Conservation (phyloP, 1,140 invertebrate species). For the Thalassaphorura encarpata region DNA sequence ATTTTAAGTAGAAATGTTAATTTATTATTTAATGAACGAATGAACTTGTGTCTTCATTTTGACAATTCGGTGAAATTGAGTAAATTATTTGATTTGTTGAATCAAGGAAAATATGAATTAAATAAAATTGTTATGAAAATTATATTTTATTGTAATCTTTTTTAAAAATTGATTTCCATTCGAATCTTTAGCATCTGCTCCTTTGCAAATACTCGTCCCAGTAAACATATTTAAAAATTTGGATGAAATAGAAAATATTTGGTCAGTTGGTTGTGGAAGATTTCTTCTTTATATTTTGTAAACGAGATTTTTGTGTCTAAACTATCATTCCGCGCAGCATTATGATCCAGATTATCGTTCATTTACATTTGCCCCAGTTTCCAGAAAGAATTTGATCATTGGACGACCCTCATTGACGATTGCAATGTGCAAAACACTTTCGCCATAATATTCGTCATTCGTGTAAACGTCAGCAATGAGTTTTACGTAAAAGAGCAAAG, state of each 20-base stretch:
- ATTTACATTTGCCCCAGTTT: slow-evolving; percentile 80
- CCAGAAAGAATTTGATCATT: slow-evolving; percentile 91
- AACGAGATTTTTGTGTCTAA: no score
- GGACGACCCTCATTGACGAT: slow-evolving; percentile 97
- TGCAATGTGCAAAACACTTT: slow-evolving; percentile 87
- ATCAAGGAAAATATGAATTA: no score
- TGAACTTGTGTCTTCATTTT: no score
- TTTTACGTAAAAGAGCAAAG: slow-evolving; percentile 84
- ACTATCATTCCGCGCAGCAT: slow-evolving; percentile 97
- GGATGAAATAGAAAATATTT: slow-evolving; percentile 96
- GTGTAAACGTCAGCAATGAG: slow-evolving; percentile 94
- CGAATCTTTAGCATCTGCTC: slow-evolving; percentile 87
- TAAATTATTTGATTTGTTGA: no score
- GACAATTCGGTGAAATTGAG: no score
- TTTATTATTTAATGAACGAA: no score
- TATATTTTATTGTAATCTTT: slow-evolving; percentile 95
- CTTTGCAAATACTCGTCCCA: slow-evolving; percentile 96
- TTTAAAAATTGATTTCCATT: slow-evolving; percentile 97
- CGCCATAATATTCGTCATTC: slow-evolving; percentile 92
- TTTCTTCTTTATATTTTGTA: no score
- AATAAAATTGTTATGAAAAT: no score
- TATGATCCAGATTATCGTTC: slow-evolving; percentile 86
- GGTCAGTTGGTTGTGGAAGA: slow-evolving; percentile 70
- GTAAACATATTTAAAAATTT: slow-evolving; percentile 81
- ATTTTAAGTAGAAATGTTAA: no score